Evolutionary conservation across 2,797 vertebrate species (phyloP).

Genomic region (Carapus acus): DNA sequence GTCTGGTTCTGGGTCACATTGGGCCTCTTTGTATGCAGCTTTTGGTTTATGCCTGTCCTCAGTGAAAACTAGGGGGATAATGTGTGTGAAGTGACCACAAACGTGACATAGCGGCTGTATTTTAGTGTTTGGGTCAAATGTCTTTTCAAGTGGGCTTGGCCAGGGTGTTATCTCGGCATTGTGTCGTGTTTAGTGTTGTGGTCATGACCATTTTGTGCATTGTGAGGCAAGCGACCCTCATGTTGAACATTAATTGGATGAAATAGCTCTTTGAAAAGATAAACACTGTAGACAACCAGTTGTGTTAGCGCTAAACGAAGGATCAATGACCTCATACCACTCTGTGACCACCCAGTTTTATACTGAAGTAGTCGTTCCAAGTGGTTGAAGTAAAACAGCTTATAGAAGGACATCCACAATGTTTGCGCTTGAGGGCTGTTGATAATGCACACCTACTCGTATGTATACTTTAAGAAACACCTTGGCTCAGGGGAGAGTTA

Average conservation of each 20-base stretch:
- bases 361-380: conserved; percentile 40
- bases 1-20: conserved; percentile 47
- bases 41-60: conserved; percentile 26
- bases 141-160: conserved; percentile 20
- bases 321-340: conserved; percentile 47
- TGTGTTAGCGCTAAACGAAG: conserved; percentile 9
- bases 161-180: conserved; percentile 20
- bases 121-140: conserved; percentile 49
- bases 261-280: conserved; percentile 21
- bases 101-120: conserved; percentile 44
- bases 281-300: conserved; percentile 17
- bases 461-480: conserved; percentile 26
- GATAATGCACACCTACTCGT: conserved; percentile 20
- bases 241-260: conserved; percentile 33
- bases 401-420: too few relatives aligned
- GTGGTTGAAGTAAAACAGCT: too few relatives aligned
- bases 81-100: conserved; percentile 31
- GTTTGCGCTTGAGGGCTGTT: too few relatives aligned
- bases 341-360: conserved; percentile 38
- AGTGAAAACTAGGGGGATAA: conserved; percentile 31
- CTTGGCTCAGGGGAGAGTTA: conserved; percentile 28
- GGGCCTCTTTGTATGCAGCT: conserved; percentile 50
- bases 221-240: conserved; percentile 26
- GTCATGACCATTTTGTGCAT: conserved; percentile 18
- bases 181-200: conserved; percentile 29